A percentile compares a stretch with the other conserved stretches of the same genome.
Evolutionary conservation across 2,113 vertebrate species (phyloP).

Genomic region (Callipepla californica): DNA sequence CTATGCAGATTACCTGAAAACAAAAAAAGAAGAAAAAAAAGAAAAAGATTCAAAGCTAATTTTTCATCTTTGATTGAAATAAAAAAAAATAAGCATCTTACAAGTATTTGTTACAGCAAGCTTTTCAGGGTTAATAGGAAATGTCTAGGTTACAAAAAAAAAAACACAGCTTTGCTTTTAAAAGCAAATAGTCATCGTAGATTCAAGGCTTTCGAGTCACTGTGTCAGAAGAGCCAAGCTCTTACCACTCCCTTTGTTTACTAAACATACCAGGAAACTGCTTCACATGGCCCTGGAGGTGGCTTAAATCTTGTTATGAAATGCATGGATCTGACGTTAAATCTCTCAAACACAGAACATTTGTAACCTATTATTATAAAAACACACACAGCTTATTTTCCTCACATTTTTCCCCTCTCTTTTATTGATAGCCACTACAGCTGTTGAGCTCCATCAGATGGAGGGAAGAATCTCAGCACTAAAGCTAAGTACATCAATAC

Average conservation of each 20-base stretch:
- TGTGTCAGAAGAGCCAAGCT: neutral
- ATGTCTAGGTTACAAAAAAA: neutral
- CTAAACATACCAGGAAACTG: neutral
- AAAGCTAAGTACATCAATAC: rapidly evolving
- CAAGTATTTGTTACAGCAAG: neutral
- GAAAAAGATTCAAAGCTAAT: neutral
- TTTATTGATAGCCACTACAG: neutral
- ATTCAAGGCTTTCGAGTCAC: neutral
- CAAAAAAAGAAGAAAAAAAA: neutral
- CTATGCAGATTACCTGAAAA: neutral
- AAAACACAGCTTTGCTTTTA: neutral
- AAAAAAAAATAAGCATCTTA: neutral
- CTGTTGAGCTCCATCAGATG: neutral
- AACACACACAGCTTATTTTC: neutral
- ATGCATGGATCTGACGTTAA: neutral
- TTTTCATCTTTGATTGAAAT: neutral
- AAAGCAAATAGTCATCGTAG: neutral
- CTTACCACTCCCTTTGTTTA: neutral
- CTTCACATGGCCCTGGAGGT: neutral
- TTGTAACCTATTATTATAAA: neutral
- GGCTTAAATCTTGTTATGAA: neutral
- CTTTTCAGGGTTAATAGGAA: neutral
- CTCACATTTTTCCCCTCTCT: neutral
- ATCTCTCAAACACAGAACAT: neutral
- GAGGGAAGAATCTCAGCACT: neutral